Evolutionary conservation across 2,113 vertebrate genomes (phyloP).

Genomic region (Asarcornis scutulata): DNA sequence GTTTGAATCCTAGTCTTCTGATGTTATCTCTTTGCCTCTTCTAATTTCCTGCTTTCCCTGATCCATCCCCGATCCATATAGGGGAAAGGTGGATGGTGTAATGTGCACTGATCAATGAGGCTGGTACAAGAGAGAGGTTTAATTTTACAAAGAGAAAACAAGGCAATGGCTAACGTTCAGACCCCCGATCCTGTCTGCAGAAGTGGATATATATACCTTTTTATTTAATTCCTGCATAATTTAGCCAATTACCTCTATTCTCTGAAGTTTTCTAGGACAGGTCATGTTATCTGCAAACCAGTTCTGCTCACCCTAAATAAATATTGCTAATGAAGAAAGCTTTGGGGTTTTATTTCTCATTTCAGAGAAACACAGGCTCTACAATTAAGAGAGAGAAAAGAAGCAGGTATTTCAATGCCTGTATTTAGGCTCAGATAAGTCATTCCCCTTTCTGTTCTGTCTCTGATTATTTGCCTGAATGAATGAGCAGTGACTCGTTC

Average conservation of each 20-base stretch:
- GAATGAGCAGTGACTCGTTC: not conserved
- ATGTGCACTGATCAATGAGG: not conserved
- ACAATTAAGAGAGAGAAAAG: not conserved
- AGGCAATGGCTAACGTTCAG: not conserved
- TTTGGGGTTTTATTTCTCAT: not conserved
- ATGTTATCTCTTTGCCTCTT: not conserved
- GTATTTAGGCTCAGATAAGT: not conserved
- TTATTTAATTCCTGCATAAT: not conserved
- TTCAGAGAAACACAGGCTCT: not conserved
- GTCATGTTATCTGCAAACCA: not conserved
- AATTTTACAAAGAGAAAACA: not conserved
- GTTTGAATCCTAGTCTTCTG: not conserved
- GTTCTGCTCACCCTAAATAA: not conserved
- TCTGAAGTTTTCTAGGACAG: not conserved
- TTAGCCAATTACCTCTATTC: not conserved
- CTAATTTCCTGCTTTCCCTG: not conserved
- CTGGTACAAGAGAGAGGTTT: not conserved
- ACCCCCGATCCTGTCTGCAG: not conserved
- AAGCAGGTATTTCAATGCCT: not conserved
- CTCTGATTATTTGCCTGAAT: not conserved
- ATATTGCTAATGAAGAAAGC: not conserved
- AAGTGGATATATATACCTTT: not conserved
- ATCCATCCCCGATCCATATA: not conserved
- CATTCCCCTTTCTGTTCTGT: not conserved
- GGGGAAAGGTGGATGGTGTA: not conserved